phyloP scores from a whole-genome alignment of 2,888 invertebrate genomes.

The Labia minor region DNA sequence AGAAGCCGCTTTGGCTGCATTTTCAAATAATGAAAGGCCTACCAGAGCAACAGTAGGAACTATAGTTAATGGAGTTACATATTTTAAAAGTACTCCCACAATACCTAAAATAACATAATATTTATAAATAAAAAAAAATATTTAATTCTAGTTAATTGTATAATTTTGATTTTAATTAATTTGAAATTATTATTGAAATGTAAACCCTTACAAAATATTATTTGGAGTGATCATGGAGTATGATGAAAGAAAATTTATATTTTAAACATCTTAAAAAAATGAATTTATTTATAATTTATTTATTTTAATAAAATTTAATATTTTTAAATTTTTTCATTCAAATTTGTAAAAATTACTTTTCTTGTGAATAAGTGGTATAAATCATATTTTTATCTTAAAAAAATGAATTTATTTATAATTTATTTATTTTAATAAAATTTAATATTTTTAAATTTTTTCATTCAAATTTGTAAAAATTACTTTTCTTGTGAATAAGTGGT shows the following conservation, averaged over 20 bases:
- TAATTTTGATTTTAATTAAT: background rate
- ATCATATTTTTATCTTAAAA: no score
- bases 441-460: no score
- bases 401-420: no score
- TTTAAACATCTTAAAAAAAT: no score
- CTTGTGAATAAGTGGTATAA: no score
- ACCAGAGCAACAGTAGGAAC: constrained; percentile 74
- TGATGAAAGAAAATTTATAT: background rate
- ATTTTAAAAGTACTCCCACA: constrained; percentile 60
- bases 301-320: no score
- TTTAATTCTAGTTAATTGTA: background rate
- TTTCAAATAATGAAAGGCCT: constrained; percentile 70
- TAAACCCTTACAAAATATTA: constrained; percentile 37
- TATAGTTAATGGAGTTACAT: constrained; percentile 72
- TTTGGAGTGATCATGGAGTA: background rate
- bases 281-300: no score
- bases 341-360: no score
- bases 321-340: no score
- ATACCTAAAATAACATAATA: constrained; percentile 43
- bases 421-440: no score
- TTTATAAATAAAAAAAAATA: background rate
- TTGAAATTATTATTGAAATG: constrained; percentile 30
- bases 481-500: no score
- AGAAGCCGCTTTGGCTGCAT: constrained; percentile 68
- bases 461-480: no score